Evolutionary conservation across 2,888 invertebrate species (phyloP), one percentile per base, ranked within the genome.

Genomic region (Drosophila phalerata): DNA sequence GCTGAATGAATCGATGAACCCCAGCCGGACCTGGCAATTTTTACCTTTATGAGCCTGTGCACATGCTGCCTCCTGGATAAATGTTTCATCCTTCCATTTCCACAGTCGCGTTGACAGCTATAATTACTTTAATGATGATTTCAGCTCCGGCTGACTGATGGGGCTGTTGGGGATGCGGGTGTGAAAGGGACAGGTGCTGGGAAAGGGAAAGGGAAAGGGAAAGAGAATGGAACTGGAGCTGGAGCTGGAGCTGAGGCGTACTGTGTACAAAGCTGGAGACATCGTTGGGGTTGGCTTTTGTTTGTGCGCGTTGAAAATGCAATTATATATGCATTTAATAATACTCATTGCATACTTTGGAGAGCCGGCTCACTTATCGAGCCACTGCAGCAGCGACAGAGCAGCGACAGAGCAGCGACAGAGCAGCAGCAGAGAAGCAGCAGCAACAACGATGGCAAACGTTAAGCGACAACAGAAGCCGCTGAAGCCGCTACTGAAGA

Each of bases 71-170:
- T 37, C 22, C 42, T 32, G 32, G 25, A 60, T 67, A 62, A 68
- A 62, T 77, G 43, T 30, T 40, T 53, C 67, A 67, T 72, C 67
- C 77, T 51, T 51, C 22, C 43, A 32, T 37, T 52, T 43, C 11
- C 62, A 52, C 19, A 43, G 37, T 57, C 62, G 48, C 74, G 74
- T 56, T 79, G 81, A 79, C 79, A 85, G 71, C 77, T 69, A 85
- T 82, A 85, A 81, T 85, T 82, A 81, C 82, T 81, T 81, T 81
- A 85, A 81, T 81, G 81, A 81, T 73, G 82, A 79, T 81, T 81
- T 79, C 81, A 73, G 81, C 64, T 55, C n/a, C 25, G 56, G 43
- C 45, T 37, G 66, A 55, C 40, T 63, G 63, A 48, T 48, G 37
- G 17, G 2, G 38, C 1, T 9, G 10, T 6, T 37, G 32, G 22